Evolutionary conservation across 2,888 invertebrate genomes (phyloP), one percentile per base, ranked within the genome.

Genomic region (Diaperis boleti): DNA sequence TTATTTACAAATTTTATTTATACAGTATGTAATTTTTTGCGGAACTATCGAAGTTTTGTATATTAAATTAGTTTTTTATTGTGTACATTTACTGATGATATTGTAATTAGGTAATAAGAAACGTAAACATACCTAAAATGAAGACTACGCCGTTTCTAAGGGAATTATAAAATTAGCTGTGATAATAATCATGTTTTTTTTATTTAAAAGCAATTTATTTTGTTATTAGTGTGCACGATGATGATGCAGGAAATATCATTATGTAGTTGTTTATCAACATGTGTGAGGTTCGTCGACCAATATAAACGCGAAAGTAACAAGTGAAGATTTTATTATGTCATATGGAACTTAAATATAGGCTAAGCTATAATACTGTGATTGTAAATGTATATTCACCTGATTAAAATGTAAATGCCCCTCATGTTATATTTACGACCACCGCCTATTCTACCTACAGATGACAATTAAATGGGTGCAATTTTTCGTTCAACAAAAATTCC

Each of bases 161-260:
- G 61, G 62, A 66, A 69, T 64, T 70, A 69, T 72, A 73, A 72
- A 71, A 71, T 72, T 76, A 76, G 76, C 76, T 76, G 76, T 76
- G 76, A 76, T 76, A 76, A 71, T 68, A 60, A 68, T 66, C 69
- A 69, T 69, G 62, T 57, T 68, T 66, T 66, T 67, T 69, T 61
- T 52, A 62, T 63, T 67, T 67, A 70, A 69, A 68, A 70, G 63
- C 35, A 64, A 69, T 71, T 73, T 67, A 68, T 71, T 72, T 73
- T 74, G 73, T 76, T 75, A 68, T 2, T 33, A 33, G 31, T 71
- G 67, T 70, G 69, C 72, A 72, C 66, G 22, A 11, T 35, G 66
- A 62, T 45, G n/a, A n/a, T 62, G 55, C 37, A 62, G 33, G 56
- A 44, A 60, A 61, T 41, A 66, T 63, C 33, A 41, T 13, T 50